Percentiles rank a stretch among this genome's conserved stretches.
Conservation (phyloP, 2,113 vertebrate species). For the Sinocyclocheilus anophthalmus region DNA sequence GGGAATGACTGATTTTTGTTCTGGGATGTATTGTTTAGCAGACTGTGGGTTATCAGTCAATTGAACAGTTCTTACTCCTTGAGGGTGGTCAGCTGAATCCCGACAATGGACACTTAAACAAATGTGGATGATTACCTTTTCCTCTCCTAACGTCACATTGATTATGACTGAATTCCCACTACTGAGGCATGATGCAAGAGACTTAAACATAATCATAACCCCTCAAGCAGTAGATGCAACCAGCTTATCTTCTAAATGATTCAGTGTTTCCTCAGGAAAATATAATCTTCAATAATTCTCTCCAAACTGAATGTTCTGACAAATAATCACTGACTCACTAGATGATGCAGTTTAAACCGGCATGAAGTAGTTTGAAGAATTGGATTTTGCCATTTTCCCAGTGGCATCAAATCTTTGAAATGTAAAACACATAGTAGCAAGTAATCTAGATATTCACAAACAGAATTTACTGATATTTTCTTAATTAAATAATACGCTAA, state of each 20-base stretch:
- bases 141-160: background rate
- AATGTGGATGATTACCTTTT: background rate
- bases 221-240: background rate
- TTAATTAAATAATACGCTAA: background rate
- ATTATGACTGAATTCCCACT: background rate
- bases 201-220: background rate
- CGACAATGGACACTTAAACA: background rate
- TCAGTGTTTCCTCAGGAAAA: background rate
- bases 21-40: slow-evolving; percentile 56
- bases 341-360: background rate
- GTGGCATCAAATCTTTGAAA: too few relatives aligned
- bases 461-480: background rate
- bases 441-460: background rate
- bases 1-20: slow-evolving; percentile 65
- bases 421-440: too few relatives aligned
- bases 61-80: slow-evolving; percentile 61
- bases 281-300: background rate
- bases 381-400: too few relatives aligned
- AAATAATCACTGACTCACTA: background rate
- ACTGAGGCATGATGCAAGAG: background rate
- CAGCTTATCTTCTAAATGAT: background rate
- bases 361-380: background rate
- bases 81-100: background rate
- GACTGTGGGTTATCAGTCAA: slow-evolving; percentile 62
- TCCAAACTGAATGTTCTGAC: background rate